Percentiles rank a stretch among this genome's conserved stretches.
These are phyloP conservation scores for Babyrousa celebensis DNA, from an alignment of 2,797 vertebrate genomes.

Conservation along the genomic window DNA sequence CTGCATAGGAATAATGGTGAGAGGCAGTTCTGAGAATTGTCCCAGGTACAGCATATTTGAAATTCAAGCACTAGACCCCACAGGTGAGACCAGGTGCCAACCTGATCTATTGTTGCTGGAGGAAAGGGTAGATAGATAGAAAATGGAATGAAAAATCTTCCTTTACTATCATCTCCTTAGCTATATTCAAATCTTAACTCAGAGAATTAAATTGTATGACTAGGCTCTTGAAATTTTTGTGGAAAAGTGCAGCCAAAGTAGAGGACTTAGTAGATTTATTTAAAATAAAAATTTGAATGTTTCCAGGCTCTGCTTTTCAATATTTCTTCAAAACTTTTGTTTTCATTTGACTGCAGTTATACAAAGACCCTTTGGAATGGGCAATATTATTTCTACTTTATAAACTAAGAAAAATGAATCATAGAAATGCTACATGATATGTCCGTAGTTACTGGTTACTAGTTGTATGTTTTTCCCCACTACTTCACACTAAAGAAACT, in stretches of 20 bases:
- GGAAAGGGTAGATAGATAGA: background rate
- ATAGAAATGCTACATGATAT: background rate
- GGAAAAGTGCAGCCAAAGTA: background rate
- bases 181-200: constrained; percentile 50
- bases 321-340: background rate
- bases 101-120: background rate
- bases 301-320: background rate
- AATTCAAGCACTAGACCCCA: background rate
- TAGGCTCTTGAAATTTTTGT: background rate
- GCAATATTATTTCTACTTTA: background rate
- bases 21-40: background rate
- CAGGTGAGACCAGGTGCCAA: background rate
- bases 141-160: background rate
- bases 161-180: background rate
- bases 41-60: background rate
- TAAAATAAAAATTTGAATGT: constrained; percentile 12
- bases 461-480: background rate
- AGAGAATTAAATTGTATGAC: background rate
- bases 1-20: background rate
- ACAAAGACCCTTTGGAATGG: background rate
- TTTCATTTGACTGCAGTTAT: background rate
- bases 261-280: background rate
- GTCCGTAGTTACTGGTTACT: background rate
- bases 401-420: background rate
- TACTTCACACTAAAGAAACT: background rate